phyloP scores from a whole-genome alignment of 2,113 vertebrate genomes.

The Heloderma charlesbogerti region DNA sequence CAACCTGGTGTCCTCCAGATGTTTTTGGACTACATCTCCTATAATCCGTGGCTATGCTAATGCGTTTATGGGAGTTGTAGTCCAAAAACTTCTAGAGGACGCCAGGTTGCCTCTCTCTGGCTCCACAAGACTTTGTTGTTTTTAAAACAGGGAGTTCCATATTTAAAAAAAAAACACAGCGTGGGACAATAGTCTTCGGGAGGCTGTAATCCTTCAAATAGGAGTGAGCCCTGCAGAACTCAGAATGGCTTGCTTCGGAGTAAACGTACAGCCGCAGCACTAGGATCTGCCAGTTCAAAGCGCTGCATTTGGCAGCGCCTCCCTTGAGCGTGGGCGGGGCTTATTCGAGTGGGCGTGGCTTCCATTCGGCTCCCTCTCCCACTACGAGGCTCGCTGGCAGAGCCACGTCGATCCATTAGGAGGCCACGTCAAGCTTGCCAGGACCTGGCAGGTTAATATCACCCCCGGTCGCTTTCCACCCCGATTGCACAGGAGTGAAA shows the following conservation, averaged over 20 bases:
- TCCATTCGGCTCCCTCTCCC: fast-evolving
- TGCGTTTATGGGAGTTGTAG: no score
- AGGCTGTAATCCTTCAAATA: no score
- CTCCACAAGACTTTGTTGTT: no score
- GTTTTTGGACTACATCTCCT: neutral
- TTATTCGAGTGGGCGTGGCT: neutral
- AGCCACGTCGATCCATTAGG: fast-evolving
- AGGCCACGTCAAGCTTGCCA: constrained; percentile 71
- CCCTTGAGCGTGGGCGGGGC: neutral
- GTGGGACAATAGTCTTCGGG: no score
- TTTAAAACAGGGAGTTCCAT: no score
- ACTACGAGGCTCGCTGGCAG: fast-evolving
- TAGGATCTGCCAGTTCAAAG: no score
- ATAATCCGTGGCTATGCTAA: neutral
- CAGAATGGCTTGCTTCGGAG: no score
- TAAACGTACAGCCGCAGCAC: no score
- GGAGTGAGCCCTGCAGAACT: no score
- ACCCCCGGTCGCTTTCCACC: fast-evolving
- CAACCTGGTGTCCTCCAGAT: neutral
- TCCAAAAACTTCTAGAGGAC: no score
- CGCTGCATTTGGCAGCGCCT: neutral
- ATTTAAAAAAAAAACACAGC: no score
- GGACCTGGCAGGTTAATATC: constrained; percentile 51
- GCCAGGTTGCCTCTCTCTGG: no score
- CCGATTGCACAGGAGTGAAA: fast-evolving